A percentile compares a stretch with the other conserved stretches of the same genome.
Evolutionary conservation across 1,140 invertebrate genomes (phyloP).

Genomic region (Zeugodacus cucurbitae): DNA sequence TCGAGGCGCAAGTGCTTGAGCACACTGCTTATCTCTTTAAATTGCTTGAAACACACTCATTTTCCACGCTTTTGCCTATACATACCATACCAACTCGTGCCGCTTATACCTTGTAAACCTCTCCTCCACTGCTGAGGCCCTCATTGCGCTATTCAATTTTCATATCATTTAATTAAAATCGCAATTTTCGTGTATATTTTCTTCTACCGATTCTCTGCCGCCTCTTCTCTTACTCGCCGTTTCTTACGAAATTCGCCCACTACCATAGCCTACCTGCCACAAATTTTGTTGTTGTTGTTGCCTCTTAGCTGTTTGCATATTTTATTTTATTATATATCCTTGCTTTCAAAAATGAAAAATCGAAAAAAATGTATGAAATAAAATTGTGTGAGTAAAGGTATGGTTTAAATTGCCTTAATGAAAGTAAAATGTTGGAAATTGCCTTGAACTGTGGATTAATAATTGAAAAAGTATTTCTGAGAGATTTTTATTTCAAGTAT

Average conservation of each 20-base stretch:
- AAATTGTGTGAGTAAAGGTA: too few species aligned
- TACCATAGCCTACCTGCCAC: not conserved
- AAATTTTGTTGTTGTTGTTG: not conserved
- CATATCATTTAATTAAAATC: constrained; percentile 46
- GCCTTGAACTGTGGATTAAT: too few species aligned
- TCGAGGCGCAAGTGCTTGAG: not conserved
- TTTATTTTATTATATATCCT: not conserved
- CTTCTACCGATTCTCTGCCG: not conserved
- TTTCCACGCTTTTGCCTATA: not conserved
- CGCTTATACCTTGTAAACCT: not conserved
- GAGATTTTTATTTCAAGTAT: too few species aligned
- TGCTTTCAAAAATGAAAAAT: not conserved
- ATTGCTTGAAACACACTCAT: not conserved
- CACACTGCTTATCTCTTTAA: not conserved
- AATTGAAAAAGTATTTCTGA: too few species aligned
- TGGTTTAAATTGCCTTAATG: too few species aligned
- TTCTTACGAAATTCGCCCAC: not conserved
- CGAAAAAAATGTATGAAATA: too few species aligned
- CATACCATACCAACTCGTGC: not conserved
- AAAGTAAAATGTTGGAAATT: too few species aligned
- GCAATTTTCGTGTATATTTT: constrained; percentile 29
- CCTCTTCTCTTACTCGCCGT: not conserved
- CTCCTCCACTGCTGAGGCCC: not conserved
- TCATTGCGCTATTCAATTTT: constrained; percentile 14
- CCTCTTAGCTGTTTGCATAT: not conserved